Conservation (phyloP, 2,888 invertebrate genomes). For the Athrips mouffetella region DNA sequence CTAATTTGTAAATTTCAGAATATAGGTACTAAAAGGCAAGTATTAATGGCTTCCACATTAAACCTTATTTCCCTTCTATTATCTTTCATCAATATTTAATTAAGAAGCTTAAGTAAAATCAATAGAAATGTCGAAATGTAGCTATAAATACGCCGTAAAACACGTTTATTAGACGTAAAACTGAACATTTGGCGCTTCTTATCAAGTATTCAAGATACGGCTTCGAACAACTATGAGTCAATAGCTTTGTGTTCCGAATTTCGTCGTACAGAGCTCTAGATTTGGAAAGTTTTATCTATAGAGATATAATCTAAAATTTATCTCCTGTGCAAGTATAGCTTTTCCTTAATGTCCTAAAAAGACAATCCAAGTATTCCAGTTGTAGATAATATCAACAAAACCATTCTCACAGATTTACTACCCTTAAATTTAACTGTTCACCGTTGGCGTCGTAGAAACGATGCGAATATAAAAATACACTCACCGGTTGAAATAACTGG, state of each 20-base stretch:
- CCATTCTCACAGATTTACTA: too few species aligned
- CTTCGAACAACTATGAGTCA: slow-evolving; percentile 26
- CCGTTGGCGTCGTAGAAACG: slow-evolving; percentile 22
- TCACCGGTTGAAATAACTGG: too few species aligned
- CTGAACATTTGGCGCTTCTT: slow-evolving; percentile 32
- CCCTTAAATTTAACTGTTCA: slow-evolving; percentile 17
- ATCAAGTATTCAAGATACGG: slow-evolving; percentile 38
- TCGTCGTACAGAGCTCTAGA: slow-evolving; percentile 19
- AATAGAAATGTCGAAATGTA: slow-evolving; percentile 36
- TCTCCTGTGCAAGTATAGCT: too few species aligned
- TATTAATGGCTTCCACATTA: neutral
- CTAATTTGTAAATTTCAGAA: too few species aligned
- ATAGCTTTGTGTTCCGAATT: slow-evolving; percentile 24
- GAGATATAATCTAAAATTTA: slow-evolving; percentile 26
- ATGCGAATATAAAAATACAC: too few species aligned
- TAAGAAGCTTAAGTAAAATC: slow-evolving; percentile 30
- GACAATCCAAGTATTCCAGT: too few species aligned
- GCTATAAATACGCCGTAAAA: slow-evolving; percentile 44
- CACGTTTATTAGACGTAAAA: slow-evolving; percentile 40
- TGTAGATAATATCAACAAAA: too few species aligned
- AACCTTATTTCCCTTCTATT: neutral
- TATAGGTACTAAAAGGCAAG: too few species aligned
- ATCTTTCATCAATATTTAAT: slow-evolving; percentile 5
- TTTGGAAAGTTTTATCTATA: slow-evolving; percentile 18
- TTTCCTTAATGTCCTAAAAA: too few species aligned